Conservation (phyloP, 2,888 invertebrate species). For the Rhamphomyia laevipes region DNA sequence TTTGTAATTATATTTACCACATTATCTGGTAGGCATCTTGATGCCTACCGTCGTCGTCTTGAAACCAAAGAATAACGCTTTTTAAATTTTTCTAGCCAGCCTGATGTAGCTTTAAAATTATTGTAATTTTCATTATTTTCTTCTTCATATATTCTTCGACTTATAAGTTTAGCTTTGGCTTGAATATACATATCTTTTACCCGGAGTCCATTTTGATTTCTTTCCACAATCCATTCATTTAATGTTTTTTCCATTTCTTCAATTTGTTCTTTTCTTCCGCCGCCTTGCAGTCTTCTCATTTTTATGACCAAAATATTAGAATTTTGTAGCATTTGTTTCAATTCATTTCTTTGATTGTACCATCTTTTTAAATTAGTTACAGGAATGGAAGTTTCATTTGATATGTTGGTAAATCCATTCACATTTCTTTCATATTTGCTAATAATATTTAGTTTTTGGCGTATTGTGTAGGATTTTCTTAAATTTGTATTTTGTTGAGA, state of each 20-base stretch:
- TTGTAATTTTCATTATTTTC: not conserved
- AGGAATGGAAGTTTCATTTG: no score
- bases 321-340: not conserved
- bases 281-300: not conserved
- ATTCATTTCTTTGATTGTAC: no score
- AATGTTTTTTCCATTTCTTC: not conserved
- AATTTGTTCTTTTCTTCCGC: not conserved
- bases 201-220: not conserved
- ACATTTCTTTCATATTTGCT: no score
- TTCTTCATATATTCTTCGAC: not conserved
- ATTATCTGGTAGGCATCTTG: not conserved
- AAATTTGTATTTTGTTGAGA: no score
- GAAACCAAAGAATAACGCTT: not conserved
- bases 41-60: not conserved
- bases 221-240: constrained; percentile 1
- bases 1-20: constrained; percentile 1
- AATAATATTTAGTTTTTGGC: no score
- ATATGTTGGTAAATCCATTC: no score
- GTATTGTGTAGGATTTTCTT: no score
- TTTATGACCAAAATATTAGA: not conserved
- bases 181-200: not conserved
- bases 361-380: no score
- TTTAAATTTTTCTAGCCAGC: not conserved
- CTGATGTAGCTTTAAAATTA: not conserved
- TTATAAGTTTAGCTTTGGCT: not conserved